Conservation (phyloP, 2,797 vertebrate species). For the Lophius americanus region DNA sequence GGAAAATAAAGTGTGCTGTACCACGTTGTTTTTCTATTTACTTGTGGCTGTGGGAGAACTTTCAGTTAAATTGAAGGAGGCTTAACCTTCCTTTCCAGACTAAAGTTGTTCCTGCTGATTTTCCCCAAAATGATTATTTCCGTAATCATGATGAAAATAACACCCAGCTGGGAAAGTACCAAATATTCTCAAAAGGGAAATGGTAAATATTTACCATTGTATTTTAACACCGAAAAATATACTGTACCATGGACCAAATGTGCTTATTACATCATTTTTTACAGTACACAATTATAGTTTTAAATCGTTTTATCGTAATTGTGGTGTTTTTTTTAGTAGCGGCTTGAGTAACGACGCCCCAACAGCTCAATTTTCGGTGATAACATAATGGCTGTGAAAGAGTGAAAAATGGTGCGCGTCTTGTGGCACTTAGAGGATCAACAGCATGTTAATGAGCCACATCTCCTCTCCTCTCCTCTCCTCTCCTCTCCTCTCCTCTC, state of each 20-base stretch:
- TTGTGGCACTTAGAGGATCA: constrained; percentile 57
- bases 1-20: not conserved
- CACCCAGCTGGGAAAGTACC: no score
- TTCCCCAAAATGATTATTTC: no score
- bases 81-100: not conserved
- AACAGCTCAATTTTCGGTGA: not conserved
- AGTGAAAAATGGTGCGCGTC: constrained; percentile 36
- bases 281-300: not conserved
- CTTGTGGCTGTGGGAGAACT: no score
- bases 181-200: no score
- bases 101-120: no score
- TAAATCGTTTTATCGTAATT: not conserved
- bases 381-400: constrained; percentile 20
- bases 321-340: not conserved
- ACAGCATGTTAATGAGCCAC: constrained; percentile 60
- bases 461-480: constrained; percentile 30
- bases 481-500: constrained; percentile 24
- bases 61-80: no score
- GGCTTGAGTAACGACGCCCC: no score
- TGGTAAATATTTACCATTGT: no score
- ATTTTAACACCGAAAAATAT: no score
- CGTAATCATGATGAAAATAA: no score
- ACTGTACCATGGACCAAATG: no score
- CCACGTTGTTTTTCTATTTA: not conserved
- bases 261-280: no score